Conservation (phyloP, 2,797 vertebrate genomes). For the Eleutherodactylus coqui region DNA sequence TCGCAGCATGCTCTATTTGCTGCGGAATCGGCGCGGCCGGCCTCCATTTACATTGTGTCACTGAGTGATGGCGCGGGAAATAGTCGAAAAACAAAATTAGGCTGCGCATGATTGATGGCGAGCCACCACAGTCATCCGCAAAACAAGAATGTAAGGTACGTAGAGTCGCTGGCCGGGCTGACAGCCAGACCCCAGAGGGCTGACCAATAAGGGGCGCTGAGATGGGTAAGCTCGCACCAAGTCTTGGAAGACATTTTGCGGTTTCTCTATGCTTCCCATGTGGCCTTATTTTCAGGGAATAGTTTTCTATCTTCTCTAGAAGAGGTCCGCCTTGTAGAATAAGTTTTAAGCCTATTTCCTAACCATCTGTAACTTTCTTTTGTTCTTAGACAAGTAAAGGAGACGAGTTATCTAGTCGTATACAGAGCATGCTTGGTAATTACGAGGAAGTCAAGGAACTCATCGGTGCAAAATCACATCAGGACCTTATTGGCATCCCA, state of each 20-base stretch:
- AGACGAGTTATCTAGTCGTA: slow-evolving; percentile 90
- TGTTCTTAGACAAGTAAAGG: slow-evolving; percentile 85
- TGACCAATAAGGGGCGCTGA: background rate
- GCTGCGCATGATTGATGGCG: too few relatives aligned
- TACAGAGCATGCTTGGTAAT: slow-evolving; percentile 92
- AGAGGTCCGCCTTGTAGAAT: background rate
- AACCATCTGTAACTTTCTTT: too few relatives aligned
- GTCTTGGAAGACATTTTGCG: background rate
- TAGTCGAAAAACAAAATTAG: too few relatives aligned
- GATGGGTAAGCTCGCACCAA: background rate
- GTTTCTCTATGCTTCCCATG: background rate
- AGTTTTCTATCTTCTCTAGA: background rate
- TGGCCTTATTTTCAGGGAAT: background rate
- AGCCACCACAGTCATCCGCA: too few relatives aligned
- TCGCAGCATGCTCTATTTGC: too few relatives aligned
- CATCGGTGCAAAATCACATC: slow-evolving; percentile 74
- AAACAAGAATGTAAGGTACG: too few relatives aligned
- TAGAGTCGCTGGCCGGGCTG: too few relatives aligned
- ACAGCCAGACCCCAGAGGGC: background rate
- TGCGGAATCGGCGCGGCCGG: too few relatives aligned
- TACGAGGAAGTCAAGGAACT: slow-evolving; percentile 82
- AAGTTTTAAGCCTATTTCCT: too few relatives aligned
- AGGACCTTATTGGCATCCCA: slow-evolving; percentile 72
- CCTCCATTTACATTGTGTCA: too few relatives aligned
- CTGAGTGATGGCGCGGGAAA: too few relatives aligned